Conservation (phyloP, 1,140 invertebrate species). For the Diabrotica undecimpunctata region DNA sequence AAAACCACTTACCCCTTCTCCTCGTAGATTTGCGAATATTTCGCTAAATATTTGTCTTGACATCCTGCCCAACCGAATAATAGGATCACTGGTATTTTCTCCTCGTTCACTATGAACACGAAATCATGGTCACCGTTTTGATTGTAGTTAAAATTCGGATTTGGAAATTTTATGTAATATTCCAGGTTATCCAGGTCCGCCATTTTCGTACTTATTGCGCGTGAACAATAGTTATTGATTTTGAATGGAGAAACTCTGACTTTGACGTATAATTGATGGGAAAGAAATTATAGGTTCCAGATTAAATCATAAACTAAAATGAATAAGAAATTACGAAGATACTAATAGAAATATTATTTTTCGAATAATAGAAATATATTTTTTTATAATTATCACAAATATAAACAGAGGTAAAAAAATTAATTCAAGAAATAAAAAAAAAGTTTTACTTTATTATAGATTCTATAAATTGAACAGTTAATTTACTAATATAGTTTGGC, state of each 20-base stretch:
- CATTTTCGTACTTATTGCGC: conserved; percentile 31
- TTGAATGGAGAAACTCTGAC: background rate
- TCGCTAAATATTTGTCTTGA: conserved; percentile 69
- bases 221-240: conserved; percentile 4
- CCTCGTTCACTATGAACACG: conserved; percentile 57
- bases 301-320: too few species aligned
- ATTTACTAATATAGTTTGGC: too few species aligned
- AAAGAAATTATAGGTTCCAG: too few species aligned
- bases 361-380: too few species aligned
- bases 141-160: conserved; percentile 44
- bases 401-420: too few species aligned
- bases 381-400: too few species aligned
- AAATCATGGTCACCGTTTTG: conserved; percentile 50
- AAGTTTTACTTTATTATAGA: too few species aligned
- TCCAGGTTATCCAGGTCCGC: conserved; percentile 53
- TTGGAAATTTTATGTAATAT: conserved; percentile 63
- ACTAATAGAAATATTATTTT: too few species aligned
- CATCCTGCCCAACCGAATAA: conserved; percentile 77
- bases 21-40: conserved; percentile 76
- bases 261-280: too few species aligned
- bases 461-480: too few species aligned
- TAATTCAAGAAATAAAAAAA: too few species aligned
- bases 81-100: conserved; percentile 66
- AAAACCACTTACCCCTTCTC: conserved; percentile 60
- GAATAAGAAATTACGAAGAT: too few species aligned